Conservation (phyloP, 2,113 vertebrate genomes). For the Panthera uncia region DNA sequence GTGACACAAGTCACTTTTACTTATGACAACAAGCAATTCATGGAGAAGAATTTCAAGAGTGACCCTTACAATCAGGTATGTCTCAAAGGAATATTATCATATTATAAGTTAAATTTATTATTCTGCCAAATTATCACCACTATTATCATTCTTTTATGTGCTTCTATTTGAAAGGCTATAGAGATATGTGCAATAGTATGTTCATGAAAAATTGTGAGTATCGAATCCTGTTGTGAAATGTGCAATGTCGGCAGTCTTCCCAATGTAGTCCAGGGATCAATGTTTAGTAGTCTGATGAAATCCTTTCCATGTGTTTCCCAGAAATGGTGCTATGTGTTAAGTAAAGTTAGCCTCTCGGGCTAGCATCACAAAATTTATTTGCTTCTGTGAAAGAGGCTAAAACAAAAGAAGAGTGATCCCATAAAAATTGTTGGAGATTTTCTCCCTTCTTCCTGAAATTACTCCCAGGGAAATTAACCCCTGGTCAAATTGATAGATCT, state of each 20-base stretch:
- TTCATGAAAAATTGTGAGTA: neutral
- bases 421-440: neutral
- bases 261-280: neutral
- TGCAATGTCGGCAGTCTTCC: neutral
- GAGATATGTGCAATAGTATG: neutral
- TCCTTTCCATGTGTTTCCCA: neutral
- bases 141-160: neutral
- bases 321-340: neutral
- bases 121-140: neutral
- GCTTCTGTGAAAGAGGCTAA: neutral
- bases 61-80: slow-evolving; percentile 63
- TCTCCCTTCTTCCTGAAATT: neutral
- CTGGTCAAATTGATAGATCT: neutral
- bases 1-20: slow-evolving; percentile 41
- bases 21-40: slow-evolving; percentile 42
- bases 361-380: neutral
- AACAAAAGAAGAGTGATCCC: neutral
- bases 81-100: neutral
- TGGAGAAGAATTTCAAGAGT: neutral
- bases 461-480: neutral
- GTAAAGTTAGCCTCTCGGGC: neutral
- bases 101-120: neutral
- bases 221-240: neutral
- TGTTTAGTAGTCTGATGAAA: neutral
- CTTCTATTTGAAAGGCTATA: neutral